Percentiles rank a stretch among this genome's conserved stretches.
Evolutionary conservation across 2,797 vertebrate species (phyloP).

Genomic region (Myiotriccus ornatus): DNA sequence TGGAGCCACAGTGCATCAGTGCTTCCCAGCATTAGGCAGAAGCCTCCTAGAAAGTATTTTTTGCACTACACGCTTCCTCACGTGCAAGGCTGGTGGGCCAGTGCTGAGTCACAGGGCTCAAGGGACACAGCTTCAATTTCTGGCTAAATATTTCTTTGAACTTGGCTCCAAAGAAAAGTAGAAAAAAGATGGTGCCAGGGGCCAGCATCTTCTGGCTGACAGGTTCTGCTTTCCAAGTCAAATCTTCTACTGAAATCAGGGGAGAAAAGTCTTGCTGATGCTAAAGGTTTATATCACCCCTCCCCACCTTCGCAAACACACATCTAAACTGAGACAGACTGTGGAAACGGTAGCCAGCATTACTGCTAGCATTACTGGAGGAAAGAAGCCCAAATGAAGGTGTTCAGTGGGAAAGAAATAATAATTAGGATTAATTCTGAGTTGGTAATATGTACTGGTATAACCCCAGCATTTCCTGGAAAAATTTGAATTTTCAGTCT

Average conservation of each 20-base stretch:
- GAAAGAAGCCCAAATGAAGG: background rate
- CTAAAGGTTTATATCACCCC: background rate
- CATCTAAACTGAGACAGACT: background rate
- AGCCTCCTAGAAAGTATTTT: background rate
- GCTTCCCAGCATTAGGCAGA: slow-evolving; percentile 9
- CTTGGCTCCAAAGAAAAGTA: background rate
- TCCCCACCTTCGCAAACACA: background rate
- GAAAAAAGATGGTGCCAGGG: background rate
- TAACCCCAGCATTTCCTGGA: background rate
- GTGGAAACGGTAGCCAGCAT: background rate
- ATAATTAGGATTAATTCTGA: background rate
- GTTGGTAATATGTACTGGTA: background rate
- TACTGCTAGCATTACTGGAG: background rate
- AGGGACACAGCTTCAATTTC: background rate
- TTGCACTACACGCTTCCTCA: background rate
- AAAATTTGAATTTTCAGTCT: background rate
- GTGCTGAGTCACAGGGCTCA: background rate
- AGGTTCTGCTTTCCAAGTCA: background rate
- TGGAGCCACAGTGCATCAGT: background rate
- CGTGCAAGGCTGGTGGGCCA: accelerated
- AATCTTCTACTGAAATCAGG: background rate
- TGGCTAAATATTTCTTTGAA: background rate
- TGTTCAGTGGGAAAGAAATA: background rate
- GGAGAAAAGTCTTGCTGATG: background rate
- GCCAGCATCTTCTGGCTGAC: background rate